These are phyloP conservation scores for Stenoptilia bipunctidactyla DNA, from an alignment of 2,888 invertebrate genomes.

Conservation along the genomic window DNA sequence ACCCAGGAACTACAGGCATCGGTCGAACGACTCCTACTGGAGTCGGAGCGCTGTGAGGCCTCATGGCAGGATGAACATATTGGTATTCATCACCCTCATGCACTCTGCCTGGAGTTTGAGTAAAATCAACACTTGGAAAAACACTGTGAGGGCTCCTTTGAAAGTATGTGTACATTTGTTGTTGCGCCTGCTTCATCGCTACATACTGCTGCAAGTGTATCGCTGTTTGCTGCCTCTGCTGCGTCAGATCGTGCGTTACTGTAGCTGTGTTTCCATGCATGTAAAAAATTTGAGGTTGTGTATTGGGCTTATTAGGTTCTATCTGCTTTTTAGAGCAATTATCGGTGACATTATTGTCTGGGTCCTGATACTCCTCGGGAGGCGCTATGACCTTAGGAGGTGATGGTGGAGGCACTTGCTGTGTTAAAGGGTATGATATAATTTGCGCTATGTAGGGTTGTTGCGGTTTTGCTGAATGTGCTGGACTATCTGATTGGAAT, in stretches of 20 bases:
- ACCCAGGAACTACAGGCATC: slow-evolving; percentile 39
- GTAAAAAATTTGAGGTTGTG: slow-evolving; percentile 54
- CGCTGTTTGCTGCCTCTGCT: slow-evolving; percentile 62
- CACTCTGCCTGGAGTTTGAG: slow-evolving; percentile 33
- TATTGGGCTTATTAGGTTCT: slow-evolving; percentile 23
- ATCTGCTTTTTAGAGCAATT: slow-evolving; percentile 28
- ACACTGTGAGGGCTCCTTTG: slow-evolving; percentile 56
- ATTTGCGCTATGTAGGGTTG: slow-evolving; percentile 65
- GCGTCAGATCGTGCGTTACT: slow-evolving; percentile 42
- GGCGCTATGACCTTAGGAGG: slow-evolving; percentile 59
- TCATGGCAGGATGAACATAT: slow-evolving; percentile 42
- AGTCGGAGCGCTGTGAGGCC: slow-evolving; percentile 53
- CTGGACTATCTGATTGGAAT: slow-evolving; percentile 67
- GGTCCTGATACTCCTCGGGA: slow-evolving; percentile 62
- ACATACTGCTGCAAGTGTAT: slow-evolving; percentile 64
- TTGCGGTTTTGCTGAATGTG: slow-evolving; percentile 47
- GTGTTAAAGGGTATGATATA: slow-evolving; percentile 57
- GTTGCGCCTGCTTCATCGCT: slow-evolving; percentile 67
- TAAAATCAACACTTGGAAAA: slow-evolving; percentile 49
- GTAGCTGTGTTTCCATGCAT: slow-evolving; percentile 49
- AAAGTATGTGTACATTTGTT: slow-evolving; percentile 58
- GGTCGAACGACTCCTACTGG: slow-evolving; percentile 46
- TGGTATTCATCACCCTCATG: slow-evolving; percentile 47
- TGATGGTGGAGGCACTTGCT: slow-evolving; percentile 57
- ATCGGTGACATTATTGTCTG: slow-evolving; percentile 42